Evolutionary conservation across 2,888 invertebrate genomes (phyloP).

Genomic region (Rhogogaster chlorosoma): DNA sequence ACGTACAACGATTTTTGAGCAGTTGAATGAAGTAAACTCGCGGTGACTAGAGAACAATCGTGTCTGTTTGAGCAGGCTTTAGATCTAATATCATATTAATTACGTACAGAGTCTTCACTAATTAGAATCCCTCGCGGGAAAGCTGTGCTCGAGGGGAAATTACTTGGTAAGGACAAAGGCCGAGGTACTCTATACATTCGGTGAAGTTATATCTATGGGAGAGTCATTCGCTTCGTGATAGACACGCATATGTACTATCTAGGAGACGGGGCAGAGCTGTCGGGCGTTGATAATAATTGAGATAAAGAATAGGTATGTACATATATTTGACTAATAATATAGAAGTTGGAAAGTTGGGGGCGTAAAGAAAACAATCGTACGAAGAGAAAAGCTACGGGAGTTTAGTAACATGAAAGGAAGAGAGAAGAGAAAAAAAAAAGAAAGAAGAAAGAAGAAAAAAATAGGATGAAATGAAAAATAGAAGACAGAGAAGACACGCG

Average conservation of each 20-base stretch:
- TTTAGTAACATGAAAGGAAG: background rate
- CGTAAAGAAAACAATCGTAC: background rate
- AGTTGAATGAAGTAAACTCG: background rate
- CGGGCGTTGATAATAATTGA: background rate
- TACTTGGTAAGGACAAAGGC: slow-evolving; percentile 31
- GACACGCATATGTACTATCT: background rate
- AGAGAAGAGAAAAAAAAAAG: background rate
- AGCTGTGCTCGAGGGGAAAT: slow-evolving; percentile 14
- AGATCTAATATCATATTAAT: slow-evolving; percentile 42
- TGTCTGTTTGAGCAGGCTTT: slow-evolving; percentile 16
- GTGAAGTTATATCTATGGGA: background rate
- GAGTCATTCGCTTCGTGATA: background rate
- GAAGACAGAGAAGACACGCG: background rate
- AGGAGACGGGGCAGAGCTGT: background rate
- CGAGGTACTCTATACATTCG: background rate
- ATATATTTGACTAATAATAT: background rate
- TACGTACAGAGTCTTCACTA: slow-evolving; percentile 19
- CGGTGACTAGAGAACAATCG: background rate
- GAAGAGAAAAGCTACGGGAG: background rate
- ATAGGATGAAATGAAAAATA: background rate
- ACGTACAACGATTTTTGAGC: background rate
- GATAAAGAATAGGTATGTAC: background rate
- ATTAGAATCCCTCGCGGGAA: slow-evolving; percentile 40
- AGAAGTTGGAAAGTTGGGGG: background rate
- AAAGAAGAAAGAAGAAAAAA: background rate